Evolutionary conservation across 2,113 vertebrate genomes (phyloP).

Genomic region (Aegypius monachus): DNA sequence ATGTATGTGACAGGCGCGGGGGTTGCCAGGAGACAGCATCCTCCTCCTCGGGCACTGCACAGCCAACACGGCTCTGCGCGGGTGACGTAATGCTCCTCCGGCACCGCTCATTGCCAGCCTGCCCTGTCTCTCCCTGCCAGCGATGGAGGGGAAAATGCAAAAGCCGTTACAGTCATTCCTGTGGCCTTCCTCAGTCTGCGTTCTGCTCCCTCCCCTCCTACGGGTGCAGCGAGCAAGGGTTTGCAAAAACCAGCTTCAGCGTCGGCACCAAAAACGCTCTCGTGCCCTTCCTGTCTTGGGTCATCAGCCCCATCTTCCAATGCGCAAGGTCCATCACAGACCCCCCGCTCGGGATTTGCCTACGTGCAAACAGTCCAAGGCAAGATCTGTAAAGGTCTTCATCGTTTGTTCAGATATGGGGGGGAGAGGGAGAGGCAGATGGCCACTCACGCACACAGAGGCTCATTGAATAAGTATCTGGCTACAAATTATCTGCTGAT

Average conservation of each 20-base stretch:
- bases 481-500: constrained; percentile 57
- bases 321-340: accelerated
- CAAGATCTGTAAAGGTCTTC: neutral
- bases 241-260: neutral
- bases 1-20: constrained; percentile 25
- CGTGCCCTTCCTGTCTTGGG: accelerated
- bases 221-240: neutral
- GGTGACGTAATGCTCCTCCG: constrained; percentile 41
- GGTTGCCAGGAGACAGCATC: constrained; percentile 63
- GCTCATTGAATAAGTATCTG: constrained; percentile 19
- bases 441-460: neutral
- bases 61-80: constrained; percentile 21
- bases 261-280: accelerated
- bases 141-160: neutral
- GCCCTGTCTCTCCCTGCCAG: neutral
- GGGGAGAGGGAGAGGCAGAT: neutral
- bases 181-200: neutral
- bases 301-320: accelerated
- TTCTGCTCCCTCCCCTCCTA: neutral
- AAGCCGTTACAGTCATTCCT: neutral
- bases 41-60: neutral
- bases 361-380: accelerated
- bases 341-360: neutral
- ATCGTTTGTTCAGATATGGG: accelerated
- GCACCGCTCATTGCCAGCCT: neutral